These are phyloP conservation scores for Aegypius monachus DNA, from an alignment of 2,113 vertebrate species.

Conservation along the genomic window DNA sequence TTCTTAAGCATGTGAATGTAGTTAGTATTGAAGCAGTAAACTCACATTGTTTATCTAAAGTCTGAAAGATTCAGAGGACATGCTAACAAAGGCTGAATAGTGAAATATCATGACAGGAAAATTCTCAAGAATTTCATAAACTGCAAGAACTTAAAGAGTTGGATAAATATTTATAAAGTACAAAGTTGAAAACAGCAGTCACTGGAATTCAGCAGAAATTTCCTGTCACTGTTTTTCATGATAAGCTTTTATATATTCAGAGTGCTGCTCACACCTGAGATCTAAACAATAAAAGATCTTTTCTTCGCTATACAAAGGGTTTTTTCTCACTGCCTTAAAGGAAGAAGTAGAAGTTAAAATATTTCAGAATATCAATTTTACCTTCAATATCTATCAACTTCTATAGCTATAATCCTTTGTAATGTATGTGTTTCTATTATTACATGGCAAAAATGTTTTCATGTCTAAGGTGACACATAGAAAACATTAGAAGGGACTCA, in stretches of 20 bases:
- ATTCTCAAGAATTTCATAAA: slow-evolving; percentile 7
- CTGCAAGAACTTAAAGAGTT: not conserved
- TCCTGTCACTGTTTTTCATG: not conserved
- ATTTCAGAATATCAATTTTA: not conserved
- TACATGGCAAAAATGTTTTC: not conserved
- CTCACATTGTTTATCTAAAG: not conserved
- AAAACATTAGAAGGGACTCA: not conserved
- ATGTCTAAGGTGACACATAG: not conserved
- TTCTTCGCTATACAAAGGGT: not conserved
- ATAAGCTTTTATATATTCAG: slow-evolving; percentile 22
- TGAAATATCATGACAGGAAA: not conserved
- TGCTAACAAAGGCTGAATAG: not conserved
- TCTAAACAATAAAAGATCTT: slow-evolving; percentile 1
- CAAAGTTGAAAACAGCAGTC: slow-evolving; percentile 9
- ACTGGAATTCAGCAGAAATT: slow-evolving; percentile 1
- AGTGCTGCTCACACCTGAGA: not conserved
- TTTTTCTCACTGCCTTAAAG: not conserved
- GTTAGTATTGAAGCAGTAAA: not conserved
- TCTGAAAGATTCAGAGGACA: not conserved
- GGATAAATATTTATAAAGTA: slow-evolving; percentile 56
- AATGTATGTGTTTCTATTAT: not conserved
- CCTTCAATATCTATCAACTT: not conserved
- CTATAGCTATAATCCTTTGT: not conserved
- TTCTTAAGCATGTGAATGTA: not conserved
- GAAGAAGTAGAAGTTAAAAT: not conserved